Conservation (phyloP, 1,140 invertebrate species). For the Archegozetes longisetosus region DNA sequence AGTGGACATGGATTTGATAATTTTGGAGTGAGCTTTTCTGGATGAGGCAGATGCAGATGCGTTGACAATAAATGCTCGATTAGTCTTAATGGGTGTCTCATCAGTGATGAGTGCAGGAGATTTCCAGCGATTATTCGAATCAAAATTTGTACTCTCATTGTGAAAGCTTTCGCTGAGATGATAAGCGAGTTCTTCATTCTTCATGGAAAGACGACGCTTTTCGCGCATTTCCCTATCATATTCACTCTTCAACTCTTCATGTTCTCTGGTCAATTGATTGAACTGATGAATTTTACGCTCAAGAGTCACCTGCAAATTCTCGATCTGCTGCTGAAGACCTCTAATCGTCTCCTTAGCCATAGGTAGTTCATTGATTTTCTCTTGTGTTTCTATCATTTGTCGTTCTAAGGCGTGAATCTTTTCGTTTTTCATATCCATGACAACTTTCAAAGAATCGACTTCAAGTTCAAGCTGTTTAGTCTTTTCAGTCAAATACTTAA, state of each 20-base stretch:
- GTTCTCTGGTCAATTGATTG: background rate
- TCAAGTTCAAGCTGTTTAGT: background rate
- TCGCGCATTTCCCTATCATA: background rate
- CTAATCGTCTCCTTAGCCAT: background rate
- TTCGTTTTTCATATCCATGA: background rate
- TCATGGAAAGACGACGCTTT: background rate
- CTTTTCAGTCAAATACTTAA: background rate
- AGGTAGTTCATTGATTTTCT: background rate
- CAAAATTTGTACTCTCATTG: background rate
- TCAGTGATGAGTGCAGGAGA: background rate
- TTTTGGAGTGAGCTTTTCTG: background rate
- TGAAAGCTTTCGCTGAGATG: background rate
- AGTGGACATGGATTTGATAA: background rate
- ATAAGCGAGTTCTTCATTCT: background rate
- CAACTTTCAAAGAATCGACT: slow-evolving; percentile 2
- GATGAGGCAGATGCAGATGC: too few species aligned
- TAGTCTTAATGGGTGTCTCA: background rate
- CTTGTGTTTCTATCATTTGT: background rate
- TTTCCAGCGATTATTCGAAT: background rate
- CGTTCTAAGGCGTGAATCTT: background rate
- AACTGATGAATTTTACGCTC: background rate
- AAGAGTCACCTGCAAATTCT: background rate
- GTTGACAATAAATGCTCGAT: too few species aligned
- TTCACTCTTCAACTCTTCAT: background rate
- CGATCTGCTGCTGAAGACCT: background rate